A percentile compares a stretch with the other conserved stretches of the same genome.
phyloP scores from a whole-genome alignment of 2,888 invertebrate species.

The Rhynchonema sp. region DNA sequence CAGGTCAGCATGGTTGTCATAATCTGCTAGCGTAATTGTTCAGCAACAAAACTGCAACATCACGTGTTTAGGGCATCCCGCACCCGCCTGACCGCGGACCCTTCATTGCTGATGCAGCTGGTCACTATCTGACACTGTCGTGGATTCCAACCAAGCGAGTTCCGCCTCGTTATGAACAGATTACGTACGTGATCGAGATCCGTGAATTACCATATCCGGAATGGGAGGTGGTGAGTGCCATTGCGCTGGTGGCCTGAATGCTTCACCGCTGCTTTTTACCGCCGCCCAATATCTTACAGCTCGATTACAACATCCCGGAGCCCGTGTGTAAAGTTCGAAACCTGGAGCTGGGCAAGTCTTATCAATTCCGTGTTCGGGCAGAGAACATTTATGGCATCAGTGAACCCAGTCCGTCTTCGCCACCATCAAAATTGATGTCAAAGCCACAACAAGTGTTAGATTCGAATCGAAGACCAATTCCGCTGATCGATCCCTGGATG shows the following conservation, averaged over 20 bases:
- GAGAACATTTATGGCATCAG: slow-evolving; percentile 90
- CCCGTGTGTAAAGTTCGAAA: slow-evolving; percentile 72
- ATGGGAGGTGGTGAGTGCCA: slow-evolving; percentile 59
- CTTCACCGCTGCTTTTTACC: no score
- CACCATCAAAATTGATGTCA: slow-evolving; percentile 25
- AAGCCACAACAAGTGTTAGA: slow-evolving; percentile 26
- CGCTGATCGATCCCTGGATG: slow-evolving; percentile 25
- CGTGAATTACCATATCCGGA: slow-evolving; percentile 72
- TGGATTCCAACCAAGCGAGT: slow-evolving; percentile 84
- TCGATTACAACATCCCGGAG: slow-evolving; percentile 45
- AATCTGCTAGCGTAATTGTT: no score
- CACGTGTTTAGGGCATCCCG: slow-evolving; percentile 44
- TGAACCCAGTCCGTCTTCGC: slow-evolving; percentile 76
- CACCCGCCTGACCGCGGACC: slow-evolving; percentile 72
- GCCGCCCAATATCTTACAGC: slow-evolving; percentile 11
- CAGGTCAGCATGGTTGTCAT: no score
- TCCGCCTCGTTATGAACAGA: slow-evolving; percentile 57
- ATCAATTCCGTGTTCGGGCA: slow-evolving; percentile 79
- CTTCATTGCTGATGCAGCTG: slow-evolving; percentile 75
- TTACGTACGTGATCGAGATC: slow-evolving; percentile 86
- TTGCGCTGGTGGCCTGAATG: no score
- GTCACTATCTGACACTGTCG: slow-evolving; percentile 62
- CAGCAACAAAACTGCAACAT: no score
- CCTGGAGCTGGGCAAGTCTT: slow-evolving; percentile 75
- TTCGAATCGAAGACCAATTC: slow-evolving; percentile 24